Conservation (phyloP, 2,797 vertebrate species). For the Melanotaenia pygmaea region DNA sequence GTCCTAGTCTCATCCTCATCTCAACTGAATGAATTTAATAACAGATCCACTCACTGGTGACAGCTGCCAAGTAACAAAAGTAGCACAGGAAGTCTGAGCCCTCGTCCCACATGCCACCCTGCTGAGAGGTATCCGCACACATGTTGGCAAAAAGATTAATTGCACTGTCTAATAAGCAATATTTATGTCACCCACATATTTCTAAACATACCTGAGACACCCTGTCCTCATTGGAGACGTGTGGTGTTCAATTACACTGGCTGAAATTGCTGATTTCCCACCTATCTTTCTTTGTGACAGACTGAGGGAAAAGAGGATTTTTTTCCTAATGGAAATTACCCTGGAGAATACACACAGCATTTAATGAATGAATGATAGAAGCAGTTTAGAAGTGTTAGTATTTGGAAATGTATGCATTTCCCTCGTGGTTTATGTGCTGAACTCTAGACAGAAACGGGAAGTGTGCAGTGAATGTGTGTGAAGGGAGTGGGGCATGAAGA, state of each 20-base stretch:
- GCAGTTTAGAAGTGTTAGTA: neutral
- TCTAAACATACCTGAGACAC: conserved; percentile 71
- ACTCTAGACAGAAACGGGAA: neutral
- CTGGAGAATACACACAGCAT: conserved; percentile 3
- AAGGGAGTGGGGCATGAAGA: neutral
- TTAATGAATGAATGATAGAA: conserved; percentile 13
- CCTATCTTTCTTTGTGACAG: conserved; percentile 46
- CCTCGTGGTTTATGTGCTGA: neutral
- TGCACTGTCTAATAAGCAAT: conserved; percentile 67
- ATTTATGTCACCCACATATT: conserved; percentile 67
- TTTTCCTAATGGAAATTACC: conserved; percentile 16
- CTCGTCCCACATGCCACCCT: conserved; percentile 55
- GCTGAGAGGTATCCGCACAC: conserved; percentile 49
- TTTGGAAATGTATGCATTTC: conserved; percentile 9
- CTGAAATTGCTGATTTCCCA: conserved; percentile 49
- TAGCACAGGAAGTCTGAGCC: conserved; percentile 26
- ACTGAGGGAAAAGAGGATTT: conserved; percentile 19
- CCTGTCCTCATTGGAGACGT: conserved; percentile 36
- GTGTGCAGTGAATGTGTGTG: neutral
- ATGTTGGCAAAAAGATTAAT: conserved; percentile 67
- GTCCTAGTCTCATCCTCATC: conserved; percentile 10
- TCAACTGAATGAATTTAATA: conserved; percentile 47
- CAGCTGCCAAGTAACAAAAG: conserved; percentile 67
- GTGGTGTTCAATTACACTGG: conserved; percentile 59
- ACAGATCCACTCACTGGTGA: conserved; percentile 51